Conservation (phyloP, 2,797 vertebrate genomes). For the Syndactyla subalaris region DNA sequence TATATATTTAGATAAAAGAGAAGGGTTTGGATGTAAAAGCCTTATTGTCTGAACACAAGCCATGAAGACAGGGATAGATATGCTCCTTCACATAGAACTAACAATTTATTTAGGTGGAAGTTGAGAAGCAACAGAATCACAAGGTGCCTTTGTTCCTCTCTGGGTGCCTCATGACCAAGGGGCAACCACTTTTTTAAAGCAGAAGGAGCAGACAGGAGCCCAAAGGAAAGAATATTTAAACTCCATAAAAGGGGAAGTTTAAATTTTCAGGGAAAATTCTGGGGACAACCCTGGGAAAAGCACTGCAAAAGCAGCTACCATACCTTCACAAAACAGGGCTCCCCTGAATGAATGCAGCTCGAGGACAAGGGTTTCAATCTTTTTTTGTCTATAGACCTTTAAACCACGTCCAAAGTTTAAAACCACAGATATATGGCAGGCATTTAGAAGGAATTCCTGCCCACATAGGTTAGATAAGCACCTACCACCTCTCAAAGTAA, state of each 20-base stretch:
- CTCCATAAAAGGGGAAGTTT: not conserved
- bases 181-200: not conserved
- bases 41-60: not conserved
- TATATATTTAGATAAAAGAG: not conserved
- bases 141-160: not conserved
- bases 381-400: not conserved
- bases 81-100: not conserved
- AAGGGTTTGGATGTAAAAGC: not conserved
- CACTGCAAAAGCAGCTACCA: not conserved
- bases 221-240: not conserved
- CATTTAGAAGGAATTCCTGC: not conserved
- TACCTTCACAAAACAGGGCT: not conserved
- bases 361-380: not conserved
- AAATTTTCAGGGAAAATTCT: not conserved
- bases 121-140: not conserved
- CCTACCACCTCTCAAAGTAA: not conserved
- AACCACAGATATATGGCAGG: not conserved
- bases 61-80: not conserved
- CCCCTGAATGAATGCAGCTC: not conserved
- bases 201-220: not conserved
- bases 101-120: not conserved
- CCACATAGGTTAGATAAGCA: constrained; percentile 1
- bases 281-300: not conserved
- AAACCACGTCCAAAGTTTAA: not conserved
- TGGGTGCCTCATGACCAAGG: not conserved